Percentiles rank a stretch among this genome's conserved stretches.
Conservation (phyloP, 2,888 invertebrate genomes). For the Drosophila diplacantha region DNA sequence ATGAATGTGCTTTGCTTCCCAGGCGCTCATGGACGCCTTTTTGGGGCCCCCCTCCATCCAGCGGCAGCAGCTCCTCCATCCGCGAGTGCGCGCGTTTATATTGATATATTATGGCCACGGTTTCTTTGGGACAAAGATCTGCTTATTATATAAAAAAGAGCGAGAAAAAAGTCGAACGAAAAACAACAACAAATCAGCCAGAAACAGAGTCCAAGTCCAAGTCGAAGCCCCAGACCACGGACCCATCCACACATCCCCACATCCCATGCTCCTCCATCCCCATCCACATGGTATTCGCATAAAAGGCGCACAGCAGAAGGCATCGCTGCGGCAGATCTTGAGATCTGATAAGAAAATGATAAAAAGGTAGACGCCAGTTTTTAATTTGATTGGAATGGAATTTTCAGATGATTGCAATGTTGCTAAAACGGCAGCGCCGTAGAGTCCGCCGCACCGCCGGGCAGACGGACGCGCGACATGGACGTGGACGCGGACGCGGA, state of each 20-base stretch:
- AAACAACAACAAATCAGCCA: conserved; percentile 45
- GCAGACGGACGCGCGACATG: conserved; percentile 19
- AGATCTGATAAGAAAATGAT: conserved; percentile 78
- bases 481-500: conserved; percentile 12
- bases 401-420: conserved; percentile 74
- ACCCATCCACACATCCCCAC: conserved; percentile 44
- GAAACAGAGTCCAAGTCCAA: conserved; percentile 49
- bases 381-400: conserved; percentile 78
- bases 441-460: conserved; percentile 30
- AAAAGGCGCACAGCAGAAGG: conserved; percentile 63
- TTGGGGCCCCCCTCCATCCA: conserved; percentile 8
- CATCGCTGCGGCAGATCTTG: conserved; percentile 76
- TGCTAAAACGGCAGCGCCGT: conserved; percentile 72
- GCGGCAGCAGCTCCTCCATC: conserved; percentile 14
- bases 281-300: conserved; percentile 48
- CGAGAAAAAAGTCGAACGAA: conserved; percentile 25
- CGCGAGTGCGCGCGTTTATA: conserved; percentile 63
- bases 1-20: conserved; percentile 73
- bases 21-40: conserved; percentile 59
- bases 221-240: conserved; percentile 35
- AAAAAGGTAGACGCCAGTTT: conserved; percentile 78
- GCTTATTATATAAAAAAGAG: conserved; percentile 73
- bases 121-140: conserved; percentile 78
- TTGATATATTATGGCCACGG: conserved; percentile 77
- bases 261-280: conserved; percentile 18